phyloP scores from a whole-genome alignment of 2,888 invertebrate species.

The Cylindroiulus punctatus region DNA sequence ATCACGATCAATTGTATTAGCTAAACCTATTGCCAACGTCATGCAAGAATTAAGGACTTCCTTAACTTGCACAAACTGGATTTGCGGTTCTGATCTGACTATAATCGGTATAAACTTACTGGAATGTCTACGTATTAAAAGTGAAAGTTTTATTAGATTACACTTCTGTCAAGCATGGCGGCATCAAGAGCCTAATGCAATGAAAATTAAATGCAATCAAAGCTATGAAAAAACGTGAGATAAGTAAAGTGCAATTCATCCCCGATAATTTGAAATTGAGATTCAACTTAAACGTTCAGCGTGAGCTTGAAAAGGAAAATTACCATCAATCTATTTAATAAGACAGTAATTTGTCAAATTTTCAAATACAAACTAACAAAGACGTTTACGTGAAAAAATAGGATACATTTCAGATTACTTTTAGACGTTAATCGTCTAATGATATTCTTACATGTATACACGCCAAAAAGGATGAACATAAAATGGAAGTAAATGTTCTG shows the following conservation, averaged over 20 bases:
- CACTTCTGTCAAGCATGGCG: not conserved
- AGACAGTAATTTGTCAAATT: not conserved
- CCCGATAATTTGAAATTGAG: not conserved
- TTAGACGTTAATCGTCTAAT: no score
- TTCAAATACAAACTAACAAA: not conserved
- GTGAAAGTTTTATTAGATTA: not conserved
- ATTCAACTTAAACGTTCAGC: not conserved
- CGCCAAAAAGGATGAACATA: no score
- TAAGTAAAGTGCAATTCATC: not conserved
- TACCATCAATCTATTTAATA: not conserved
- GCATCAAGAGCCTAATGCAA: not conserved
- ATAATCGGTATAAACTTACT: not conserved
- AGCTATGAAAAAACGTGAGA: not conserved
- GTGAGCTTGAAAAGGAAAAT: not conserved
- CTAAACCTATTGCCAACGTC: not conserved
- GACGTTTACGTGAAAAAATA: no score
- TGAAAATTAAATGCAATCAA: not conserved
- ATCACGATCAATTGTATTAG: not conserved
- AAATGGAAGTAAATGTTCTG: no score
- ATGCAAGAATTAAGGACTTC: constrained; percentile 17
- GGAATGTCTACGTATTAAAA: not conserved
- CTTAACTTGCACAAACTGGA: constrained; percentile 17
- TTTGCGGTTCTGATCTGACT: not conserved
- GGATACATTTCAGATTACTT: no score
- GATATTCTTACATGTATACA: no score